Evolutionary conservation across 2,113 vertebrate genomes (phyloP).

Genomic region (Sarotherodon lohbergeri): DNA sequence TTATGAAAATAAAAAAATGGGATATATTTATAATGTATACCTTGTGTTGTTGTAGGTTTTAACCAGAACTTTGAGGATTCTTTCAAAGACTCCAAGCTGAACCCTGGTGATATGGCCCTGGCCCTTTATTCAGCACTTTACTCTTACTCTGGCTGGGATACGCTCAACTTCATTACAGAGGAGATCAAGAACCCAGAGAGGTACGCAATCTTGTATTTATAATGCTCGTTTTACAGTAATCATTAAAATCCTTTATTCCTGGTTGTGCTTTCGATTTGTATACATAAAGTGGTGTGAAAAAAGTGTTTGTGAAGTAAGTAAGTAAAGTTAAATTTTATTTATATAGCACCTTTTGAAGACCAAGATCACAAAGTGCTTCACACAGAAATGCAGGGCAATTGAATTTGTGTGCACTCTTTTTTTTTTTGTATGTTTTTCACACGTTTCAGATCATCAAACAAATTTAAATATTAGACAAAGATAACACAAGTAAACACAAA

Average conservation of each 20-base stretch:
- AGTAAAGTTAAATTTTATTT: not conserved
- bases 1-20: not conserved
- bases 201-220: constrained; percentile 26
- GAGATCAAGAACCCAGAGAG: constrained; percentile 80
- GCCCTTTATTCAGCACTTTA: constrained; percentile 79
- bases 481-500: not conserved
- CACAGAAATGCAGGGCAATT: not conserved
- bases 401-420: not conserved
- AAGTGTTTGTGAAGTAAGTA: not conserved
- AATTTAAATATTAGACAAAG: not conserved
- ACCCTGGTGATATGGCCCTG: constrained; percentile 73
- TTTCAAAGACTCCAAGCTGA: constrained; percentile 69
- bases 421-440: not conserved
- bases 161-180: constrained; percentile 81
- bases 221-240: not conserved
- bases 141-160: constrained; percentile 82
- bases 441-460: not conserved
- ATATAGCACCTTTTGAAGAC: not conserved
- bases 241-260: not conserved
- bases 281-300: not conserved
- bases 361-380: not conserved
- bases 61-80: constrained; percentile 73
- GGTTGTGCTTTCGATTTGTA: not conserved
- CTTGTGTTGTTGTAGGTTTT: constrained; percentile 52
- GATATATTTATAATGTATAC: not conserved